Percentiles rank a stretch among this genome's conserved stretches.
Evolutionary conservation across 2,113 vertebrate genomes (phyloP).

Genomic region (Electrona antarctica): DNA sequence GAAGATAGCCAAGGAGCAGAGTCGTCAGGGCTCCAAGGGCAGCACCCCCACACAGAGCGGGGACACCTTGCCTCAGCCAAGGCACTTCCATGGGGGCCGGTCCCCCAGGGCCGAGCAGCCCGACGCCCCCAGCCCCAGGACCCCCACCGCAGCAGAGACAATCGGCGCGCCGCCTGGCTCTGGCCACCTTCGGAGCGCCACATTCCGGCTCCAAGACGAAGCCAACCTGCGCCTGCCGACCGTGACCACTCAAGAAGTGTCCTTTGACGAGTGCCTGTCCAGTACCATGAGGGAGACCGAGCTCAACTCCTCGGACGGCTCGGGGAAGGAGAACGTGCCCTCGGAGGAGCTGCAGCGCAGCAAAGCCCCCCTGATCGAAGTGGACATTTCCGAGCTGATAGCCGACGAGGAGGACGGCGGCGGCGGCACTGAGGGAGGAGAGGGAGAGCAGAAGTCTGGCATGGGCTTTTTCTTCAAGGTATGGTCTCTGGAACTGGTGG

Average conservation of each 20-base stretch:
- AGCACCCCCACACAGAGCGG: constrained; percentile 79
- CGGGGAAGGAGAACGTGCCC: constrained; percentile 72
- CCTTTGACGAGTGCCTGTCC: constrained; percentile 73
- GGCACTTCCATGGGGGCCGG: constrained; percentile 75
- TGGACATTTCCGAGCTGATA: constrained; percentile 89
- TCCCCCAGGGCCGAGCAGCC: constrained; percentile 72
- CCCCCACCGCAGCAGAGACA: constrained; percentile 68
- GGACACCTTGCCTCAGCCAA: constrained; percentile 55
- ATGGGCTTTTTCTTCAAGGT: constrained; percentile 99
- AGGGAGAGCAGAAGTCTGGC: constrained; percentile 90
- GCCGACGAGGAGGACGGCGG: constrained; percentile 79
- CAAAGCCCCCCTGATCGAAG: constrained; percentile 90
- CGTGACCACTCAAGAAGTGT: constrained; percentile 72
- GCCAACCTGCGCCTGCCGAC: constrained; percentile 81
- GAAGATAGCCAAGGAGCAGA: constrained; percentile 85
- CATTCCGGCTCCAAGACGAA: constrained; percentile 84
- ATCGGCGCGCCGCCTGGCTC: constrained; percentile 66
- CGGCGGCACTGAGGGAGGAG: constrained; percentile 53
- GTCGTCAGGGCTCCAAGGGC: constrained; percentile 74
- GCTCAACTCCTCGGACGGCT: constrained; percentile 69
- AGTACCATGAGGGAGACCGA: constrained; percentile 65
- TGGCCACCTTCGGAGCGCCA: constrained; percentile 65
- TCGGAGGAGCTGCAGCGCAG: constrained; percentile 80
- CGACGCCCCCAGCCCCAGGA: constrained; percentile 40
- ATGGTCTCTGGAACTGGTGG: constrained; percentile 18